A percentile compares a stretch with the other conserved stretches of the same genome.
Evolutionary conservation across 1,140 invertebrate genomes (phyloP).

Genomic region (Brachionus plicatilis): DNA sequence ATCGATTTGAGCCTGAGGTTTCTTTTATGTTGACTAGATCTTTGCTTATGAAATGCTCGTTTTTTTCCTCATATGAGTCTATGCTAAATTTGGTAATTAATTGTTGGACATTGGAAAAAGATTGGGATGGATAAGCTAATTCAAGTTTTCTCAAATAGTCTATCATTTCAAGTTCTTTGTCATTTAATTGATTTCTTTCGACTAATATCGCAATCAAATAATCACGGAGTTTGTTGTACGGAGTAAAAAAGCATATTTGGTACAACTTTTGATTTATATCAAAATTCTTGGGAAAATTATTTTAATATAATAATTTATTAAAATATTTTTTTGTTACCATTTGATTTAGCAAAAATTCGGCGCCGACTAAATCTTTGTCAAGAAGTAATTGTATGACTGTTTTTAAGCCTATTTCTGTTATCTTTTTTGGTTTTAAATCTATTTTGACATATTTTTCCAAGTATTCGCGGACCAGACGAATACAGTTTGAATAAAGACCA

Average conservation of each 20-base stretch:
- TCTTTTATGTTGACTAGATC: not conserved
- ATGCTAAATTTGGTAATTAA: not conserved
- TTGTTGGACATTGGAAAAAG: not conserved
- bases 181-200: constrained; percentile 26
- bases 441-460: constrained; percentile 33
- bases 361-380: constrained; percentile 23
- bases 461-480: constrained; percentile 20
- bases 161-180: not conserved
- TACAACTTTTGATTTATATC: constrained; percentile 32
- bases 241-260: constrained; percentile 34
- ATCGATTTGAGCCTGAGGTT: not conserved
- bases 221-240: not conserved
- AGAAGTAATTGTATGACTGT: constrained; percentile 19
- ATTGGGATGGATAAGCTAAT: not conserved
- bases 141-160: not conserved
- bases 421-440: not conserved
- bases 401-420: constrained; percentile 17
- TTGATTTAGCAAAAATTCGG: constrained; percentile 29
- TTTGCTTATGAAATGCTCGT: constrained; percentile 5
- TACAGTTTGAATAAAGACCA: constrained; percentile 30
- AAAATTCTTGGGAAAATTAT: not conserved
- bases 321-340: not conserved
- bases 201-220: constrained; percentile 11
- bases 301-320: not conserved
- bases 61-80: not conserved